phyloP scores from a whole-genome alignment of 2,888 invertebrate genomes.

The Caenorhabditis sulstoni region DNA sequence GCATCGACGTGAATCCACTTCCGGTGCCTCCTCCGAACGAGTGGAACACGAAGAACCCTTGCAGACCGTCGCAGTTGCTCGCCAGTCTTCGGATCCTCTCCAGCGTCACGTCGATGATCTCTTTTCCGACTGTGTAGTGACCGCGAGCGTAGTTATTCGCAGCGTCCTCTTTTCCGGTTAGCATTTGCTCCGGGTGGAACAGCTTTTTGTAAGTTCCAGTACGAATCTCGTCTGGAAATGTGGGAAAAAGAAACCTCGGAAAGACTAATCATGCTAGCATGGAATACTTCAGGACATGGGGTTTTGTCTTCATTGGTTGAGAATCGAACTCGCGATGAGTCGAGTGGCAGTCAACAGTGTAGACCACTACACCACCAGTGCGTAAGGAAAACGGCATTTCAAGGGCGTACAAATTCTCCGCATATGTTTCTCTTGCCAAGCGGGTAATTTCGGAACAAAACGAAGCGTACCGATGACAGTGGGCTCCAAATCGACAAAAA shows the following conservation, averaged over 20 bases:
- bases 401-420: background rate
- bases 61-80: conserved; percentile 87
- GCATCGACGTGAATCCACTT: conserved; percentile 90
- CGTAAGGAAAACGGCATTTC: background rate
- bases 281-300: conserved; percentile 54
- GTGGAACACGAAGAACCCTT: conserved; percentile 89
- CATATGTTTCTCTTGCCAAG: background rate
- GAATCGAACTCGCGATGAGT: conserved; percentile 19
- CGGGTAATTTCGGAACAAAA: no score
- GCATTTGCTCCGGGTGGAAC: conserved; percentile 93
- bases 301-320: conserved; percentile 57
- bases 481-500: conserved; percentile 71
- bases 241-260: conserved; percentile 46
- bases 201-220: conserved; percentile 88
- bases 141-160: conserved; percentile 83
- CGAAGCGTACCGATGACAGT: conserved; percentile 71
- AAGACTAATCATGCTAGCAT: conserved; percentile 61
- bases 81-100: conserved; percentile 80
- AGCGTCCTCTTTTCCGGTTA: conserved; percentile 85
- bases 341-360: conserved; percentile 12
- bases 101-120: conserved; percentile 75
- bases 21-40: conserved; percentile 92
- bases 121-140: conserved; percentile 87
- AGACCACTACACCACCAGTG: conserved; percentile 42
- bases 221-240: conserved; percentile 81